phyloP scores from a whole-genome alignment of 2,113 vertebrate genomes.

The Hypomesus transpacificus region DNA sequence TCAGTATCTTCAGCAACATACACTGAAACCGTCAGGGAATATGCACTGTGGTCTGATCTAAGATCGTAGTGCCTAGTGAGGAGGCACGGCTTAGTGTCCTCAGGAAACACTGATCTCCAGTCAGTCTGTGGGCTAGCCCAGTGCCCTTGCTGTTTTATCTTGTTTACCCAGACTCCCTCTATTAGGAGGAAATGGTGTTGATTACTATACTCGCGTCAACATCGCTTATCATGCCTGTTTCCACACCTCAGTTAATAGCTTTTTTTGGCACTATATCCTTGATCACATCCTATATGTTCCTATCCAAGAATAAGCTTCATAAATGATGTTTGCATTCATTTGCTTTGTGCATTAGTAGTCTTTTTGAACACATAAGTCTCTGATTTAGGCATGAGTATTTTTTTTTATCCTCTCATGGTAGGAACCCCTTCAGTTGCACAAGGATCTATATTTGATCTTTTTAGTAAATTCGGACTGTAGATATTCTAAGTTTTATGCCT shows the following conservation, averaged over 20 bases:
- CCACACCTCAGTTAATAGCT: slow-evolving; percentile 29
- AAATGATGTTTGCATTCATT: too few relatives aligned
- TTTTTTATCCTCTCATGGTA: too few relatives aligned
- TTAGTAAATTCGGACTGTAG: too few relatives aligned
- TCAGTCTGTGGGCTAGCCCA: not conserved
- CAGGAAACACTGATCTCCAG: not conserved
- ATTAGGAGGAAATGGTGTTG: slow-evolving; percentile 37
- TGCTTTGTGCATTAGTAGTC: too few relatives aligned
- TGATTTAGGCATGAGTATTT: too few relatives aligned
- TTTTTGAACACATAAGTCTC: not conserved
- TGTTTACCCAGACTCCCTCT: slow-evolving; percentile 48
- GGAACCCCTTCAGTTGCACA: too few relatives aligned
- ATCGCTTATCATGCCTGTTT: slow-evolving; percentile 30
- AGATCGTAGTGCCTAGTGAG: not conserved
- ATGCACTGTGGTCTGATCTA: not conserved
- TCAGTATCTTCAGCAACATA: not conserved
- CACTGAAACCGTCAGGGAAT: not conserved
- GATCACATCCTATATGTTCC: too few relatives aligned
- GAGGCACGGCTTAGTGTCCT: not conserved
- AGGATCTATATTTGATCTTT: too few relatives aligned
- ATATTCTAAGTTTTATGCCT: too few relatives aligned
- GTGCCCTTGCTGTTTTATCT: slow-evolving; percentile 50
- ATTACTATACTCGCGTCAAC: slow-evolving; percentile 30
- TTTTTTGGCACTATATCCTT: not conserved
- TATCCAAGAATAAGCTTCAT: too few relatives aligned